Conservation (phyloP, 2,888 invertebrate genomes). For the Vesta saturnalis region DNA sequence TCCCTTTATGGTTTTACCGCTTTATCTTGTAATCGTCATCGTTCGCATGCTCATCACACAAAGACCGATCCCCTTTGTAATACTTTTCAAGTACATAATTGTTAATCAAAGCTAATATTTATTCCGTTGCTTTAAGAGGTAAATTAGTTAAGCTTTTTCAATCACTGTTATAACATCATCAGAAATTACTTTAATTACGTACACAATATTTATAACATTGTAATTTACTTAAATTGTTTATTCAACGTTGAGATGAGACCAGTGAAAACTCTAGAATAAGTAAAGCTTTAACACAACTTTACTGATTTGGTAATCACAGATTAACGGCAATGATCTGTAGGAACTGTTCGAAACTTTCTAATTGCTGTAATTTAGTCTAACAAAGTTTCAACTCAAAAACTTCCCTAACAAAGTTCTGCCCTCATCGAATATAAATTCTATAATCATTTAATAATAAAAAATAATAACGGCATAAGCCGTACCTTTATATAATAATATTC, state of each 20-base stretch:
- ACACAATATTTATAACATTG: too few relatives aligned
- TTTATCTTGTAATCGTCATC: constrained; percentile 35
- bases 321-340: constrained; percentile 13
- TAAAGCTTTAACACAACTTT: not conserved
- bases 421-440: not conserved
- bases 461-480: too few relatives aligned
- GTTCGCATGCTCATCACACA: constrained; percentile 30
- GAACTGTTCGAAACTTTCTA: constrained; percentile 8
- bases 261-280: not conserved
- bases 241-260: not conserved
- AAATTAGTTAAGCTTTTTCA: constrained; percentile 6
- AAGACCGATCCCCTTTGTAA: constrained; percentile 27
- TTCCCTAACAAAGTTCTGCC: not conserved
- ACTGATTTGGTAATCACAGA: constrained; percentile 4
- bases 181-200: too few relatives aligned
- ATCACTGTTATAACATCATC: not conserved
- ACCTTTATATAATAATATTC: too few relatives aligned
- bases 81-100: constrained; percentile 23
- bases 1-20: constrained; percentile 31
- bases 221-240: too few relatives aligned
- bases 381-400: not conserved
- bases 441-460: not conserved
- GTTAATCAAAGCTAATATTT: constrained; percentile 18
- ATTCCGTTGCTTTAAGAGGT: constrained; percentile 5
- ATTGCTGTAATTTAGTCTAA: constrained; percentile 9